Evolutionary conservation across 2,797 vertebrate species (phyloP).

Genomic region (Hylomyscus alleni): DNA sequence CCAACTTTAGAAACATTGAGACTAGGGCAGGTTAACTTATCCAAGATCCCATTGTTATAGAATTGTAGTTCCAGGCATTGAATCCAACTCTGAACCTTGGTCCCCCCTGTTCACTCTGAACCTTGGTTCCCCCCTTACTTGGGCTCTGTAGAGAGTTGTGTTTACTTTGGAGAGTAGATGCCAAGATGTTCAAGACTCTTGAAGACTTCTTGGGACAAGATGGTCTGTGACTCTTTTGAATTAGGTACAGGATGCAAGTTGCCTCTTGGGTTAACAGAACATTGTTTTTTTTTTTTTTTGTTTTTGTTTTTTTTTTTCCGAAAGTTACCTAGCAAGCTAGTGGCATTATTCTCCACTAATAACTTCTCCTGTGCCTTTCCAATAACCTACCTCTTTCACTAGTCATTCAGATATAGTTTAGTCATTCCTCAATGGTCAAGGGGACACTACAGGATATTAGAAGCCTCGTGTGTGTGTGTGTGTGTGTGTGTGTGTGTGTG

Average conservation of each 20-base stretch:
- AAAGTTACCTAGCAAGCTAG: neutral
- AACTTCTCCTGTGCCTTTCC: neutral
- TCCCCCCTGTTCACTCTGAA: neutral
- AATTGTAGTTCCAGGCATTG: neutral
- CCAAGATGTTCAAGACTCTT: neutral
- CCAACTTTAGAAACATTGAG: neutral
- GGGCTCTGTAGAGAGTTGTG: neutral
- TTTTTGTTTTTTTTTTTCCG: too few relatives aligned
- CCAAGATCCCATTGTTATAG: neutral
- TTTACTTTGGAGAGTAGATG: neutral
- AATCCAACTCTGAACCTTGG: neutral
- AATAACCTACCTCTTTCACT: neutral
- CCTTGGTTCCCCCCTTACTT: neutral
- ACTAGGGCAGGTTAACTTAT: neutral
- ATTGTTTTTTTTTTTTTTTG: too few relatives aligned
- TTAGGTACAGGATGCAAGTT: neutral
- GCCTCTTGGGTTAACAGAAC: neutral
- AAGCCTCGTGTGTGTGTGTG: neutral
- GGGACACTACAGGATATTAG: neutral
- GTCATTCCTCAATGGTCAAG: neutral
- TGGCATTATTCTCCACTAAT: neutral
- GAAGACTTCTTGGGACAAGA: neutral
- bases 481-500: neutral
- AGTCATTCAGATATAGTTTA: neutral
- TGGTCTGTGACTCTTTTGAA: slow-evolving; percentile 35